These are phyloP conservation scores for Falco rusticolus DNA, from an alignment of 2,797 vertebrate species.

Conservation along the genomic window DNA sequence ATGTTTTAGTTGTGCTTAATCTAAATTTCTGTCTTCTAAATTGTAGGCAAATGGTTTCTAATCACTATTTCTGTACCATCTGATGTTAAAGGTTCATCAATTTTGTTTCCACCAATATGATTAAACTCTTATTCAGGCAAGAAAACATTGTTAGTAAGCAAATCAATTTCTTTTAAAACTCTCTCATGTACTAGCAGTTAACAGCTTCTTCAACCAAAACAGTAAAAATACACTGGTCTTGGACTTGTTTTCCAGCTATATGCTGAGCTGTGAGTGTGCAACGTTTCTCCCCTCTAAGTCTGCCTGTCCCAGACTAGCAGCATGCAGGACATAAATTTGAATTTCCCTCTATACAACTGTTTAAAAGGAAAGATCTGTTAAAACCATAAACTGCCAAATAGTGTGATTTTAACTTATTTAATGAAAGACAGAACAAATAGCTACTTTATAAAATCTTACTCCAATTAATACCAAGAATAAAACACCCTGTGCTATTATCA, in stretches of 20 bases:
- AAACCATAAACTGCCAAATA: neutral
- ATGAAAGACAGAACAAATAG: constrained; percentile 13
- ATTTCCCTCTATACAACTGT: neutral
- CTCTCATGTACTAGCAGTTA: constrained; percentile 19
- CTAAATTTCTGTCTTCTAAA: constrained; percentile 46
- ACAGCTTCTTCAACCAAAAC: constrained; percentile 17
- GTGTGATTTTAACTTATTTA: neutral
- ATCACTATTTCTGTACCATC: constrained; percentile 21
- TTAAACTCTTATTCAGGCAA: constrained; percentile 52
- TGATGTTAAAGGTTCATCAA: constrained; percentile 24
- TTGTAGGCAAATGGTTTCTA: constrained; percentile 36
- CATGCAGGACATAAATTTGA: neutral
- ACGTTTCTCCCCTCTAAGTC: neutral
- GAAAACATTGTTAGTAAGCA: constrained; percentile 53
- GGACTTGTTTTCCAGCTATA: neutral
- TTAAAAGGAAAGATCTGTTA: neutral
- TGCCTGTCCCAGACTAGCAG: neutral
- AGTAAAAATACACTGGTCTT: neutral
- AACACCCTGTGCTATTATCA: neutral
- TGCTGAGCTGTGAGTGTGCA: neutral
- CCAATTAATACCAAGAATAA: constrained; percentile 34
- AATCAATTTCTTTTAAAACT: constrained; percentile 54
- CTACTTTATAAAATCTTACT: neutral
- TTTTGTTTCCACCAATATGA: constrained; percentile 26
- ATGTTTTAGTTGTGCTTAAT: constrained; percentile 49